Base-by-base conservation (phyloP, 2,797 vertebrate species). In the Gephyroberyx darwinii region DNA sequence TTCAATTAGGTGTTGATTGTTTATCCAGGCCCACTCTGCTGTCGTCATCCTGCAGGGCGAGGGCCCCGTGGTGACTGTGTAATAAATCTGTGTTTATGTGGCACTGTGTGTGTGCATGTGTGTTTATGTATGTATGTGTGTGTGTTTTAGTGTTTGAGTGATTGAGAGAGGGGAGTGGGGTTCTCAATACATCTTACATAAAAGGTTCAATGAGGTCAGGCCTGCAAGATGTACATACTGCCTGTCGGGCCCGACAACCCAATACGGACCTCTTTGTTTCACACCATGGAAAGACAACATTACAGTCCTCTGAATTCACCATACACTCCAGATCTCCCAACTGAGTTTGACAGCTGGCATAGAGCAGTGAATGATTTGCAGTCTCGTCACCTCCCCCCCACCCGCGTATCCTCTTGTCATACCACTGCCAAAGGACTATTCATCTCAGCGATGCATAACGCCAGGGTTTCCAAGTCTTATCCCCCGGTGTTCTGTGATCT, bases 1-100 rank as follows among this genome's bases (percentile, higher is more conserved):
- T 85, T 73, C 71, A 77, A 66, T 86, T 75, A 41, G 74, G 78
- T 84, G 58, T 79, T 82, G 79, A 85, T 83, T 83, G 86, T 89
- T 89, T 89, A 81, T 81, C 54, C 74, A 83, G 82, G 55, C 60
- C 51, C 14, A 37, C 75, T 73, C 35, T 0, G 58, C 81, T 81
- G 72, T 84, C 62, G 8, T 76, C 79, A 69, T 67, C 74, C 72
- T 77, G 71, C 54, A 31, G 74, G 65, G 12, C 22, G 1, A 33
- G 30, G 64, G 54, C 69, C 81, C 72, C 67, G 8, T 5, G 33
- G 68, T 41, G 65, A 47, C 60, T 65, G 39, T 20, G 43, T 41
- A 43, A 59, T 66, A 65, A 77, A 64, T 39, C 12, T 48, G 35
- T 47, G 65, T 55, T 61, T 63, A 47, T 77, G 56, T 63, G 60